Evolutionary conservation across 2,113 vertebrate species (phyloP), one percentile per base, ranked within the genome.

Genomic region (Pachypanchax playfairii): DNA sequence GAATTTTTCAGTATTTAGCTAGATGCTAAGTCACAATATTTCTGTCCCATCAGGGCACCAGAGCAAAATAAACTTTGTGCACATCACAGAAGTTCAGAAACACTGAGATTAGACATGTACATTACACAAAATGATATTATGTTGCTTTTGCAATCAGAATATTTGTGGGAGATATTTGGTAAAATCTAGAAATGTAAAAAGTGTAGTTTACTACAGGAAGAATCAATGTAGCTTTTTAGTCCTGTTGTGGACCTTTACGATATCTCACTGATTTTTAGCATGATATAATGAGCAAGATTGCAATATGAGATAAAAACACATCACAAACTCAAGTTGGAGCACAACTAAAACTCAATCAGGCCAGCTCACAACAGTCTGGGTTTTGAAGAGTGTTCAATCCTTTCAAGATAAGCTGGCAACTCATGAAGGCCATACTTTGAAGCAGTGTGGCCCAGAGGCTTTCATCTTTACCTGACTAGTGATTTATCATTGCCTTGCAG

Each of bases 391-490:
- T 50, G 75, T 62, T 82, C 71, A 74, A 47, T 64, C 65, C 71
- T 85, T 82, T 82, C 65, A 73, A 80, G 85, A 87, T 85, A 85
- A 80, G 73, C 78, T 82, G 66, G 81, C 55, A 65, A 78, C 78
- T 82, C 79, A 75, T 75, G 65, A 85, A 85, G 73, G 69, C 79
- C 79, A 73, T 74, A 72, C 79, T 85, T 86, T 81, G 74, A 85
- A 85, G 83, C 75, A 73, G 62, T 80, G 79, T 82, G 74, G 73
- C 80, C 80, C 70, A 64, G 38, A 75, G 80, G 73, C 85, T 87
- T 87, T 87, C 79, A 85, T 87, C 81, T 84, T 80, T 65, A 85
- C 78, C 85, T 87, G 78, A 82, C 78, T 75, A 48, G 78, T 78
- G 70, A 87, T 87, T 87, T 85, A 85, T 87, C 83, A 78, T 77